A percentile compares a stretch with the other conserved stretches of the same genome.
phyloP scores from a whole-genome alignment of 2,797 vertebrate genomes.

The Phyllotis vaccarum region DNA sequence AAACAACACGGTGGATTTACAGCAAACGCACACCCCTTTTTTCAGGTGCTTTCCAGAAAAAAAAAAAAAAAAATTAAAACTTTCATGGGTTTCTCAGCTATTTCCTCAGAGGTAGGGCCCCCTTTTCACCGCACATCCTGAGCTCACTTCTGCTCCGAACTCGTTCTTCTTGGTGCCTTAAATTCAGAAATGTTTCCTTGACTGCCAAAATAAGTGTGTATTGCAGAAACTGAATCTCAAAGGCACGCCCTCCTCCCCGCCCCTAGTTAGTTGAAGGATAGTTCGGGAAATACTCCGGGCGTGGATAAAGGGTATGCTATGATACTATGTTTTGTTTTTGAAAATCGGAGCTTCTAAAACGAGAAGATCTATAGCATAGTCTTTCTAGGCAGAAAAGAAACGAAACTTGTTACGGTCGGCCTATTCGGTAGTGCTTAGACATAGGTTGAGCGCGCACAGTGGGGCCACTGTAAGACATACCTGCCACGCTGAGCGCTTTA shows the following conservation, averaged over 20 bases:
- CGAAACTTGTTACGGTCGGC: slow-evolving; percentile 22
- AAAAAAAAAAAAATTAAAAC: neutral
- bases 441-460: rapidly evolving
- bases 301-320: neutral
- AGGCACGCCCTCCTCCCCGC: neutral
- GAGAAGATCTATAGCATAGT: neutral
- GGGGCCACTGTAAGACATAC: neutral
- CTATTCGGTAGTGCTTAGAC: neutral
- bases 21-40: neutral
- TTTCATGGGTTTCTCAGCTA: slow-evolving; percentile 8
- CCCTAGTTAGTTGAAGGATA: neutral
- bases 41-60: neutral
- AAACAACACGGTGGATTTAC: neutral
- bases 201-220: slow-evolving; percentile 42
- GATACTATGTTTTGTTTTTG: neutral
- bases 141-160: slow-evolving; percentile 23
- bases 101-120: neutral
- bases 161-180: slow-evolving; percentile 27
- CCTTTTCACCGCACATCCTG: neutral
- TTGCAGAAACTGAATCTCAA: slow-evolving; percentile 51
- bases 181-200: slow-evolving; percentile 30
- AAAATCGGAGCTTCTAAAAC: neutral
- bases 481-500: neutral
- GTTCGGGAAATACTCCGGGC: neutral
- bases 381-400: neutral